Conservation (phyloP, 2,797 vertebrate genomes). For the Geotrypetes seraphini region DNA sequence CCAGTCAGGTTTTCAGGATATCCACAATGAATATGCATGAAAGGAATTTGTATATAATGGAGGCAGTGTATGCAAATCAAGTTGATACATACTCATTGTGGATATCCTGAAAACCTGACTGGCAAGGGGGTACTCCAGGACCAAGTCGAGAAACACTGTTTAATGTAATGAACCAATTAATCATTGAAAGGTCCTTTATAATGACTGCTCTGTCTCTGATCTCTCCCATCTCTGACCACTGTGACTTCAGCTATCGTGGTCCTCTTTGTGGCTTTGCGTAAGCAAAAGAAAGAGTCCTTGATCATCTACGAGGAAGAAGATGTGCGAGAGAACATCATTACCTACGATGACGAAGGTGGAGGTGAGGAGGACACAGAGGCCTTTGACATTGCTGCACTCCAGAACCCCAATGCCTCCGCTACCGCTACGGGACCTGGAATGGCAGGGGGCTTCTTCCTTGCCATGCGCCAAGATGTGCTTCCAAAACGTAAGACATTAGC, state of each 20-base stretch:
- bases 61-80: too few species aligned
- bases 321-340: constrained; percentile 61
- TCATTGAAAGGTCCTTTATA: too few species aligned
- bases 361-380: constrained; percentile 79
- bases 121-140: too few species aligned
- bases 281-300: constrained; percentile 66
- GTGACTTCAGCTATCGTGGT: constrained; percentile 63
- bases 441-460: constrained; percentile 45
- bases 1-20: too few species aligned
- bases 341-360: constrained; percentile 72
- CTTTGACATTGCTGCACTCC: constrained; percentile 70
- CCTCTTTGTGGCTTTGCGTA: constrained; percentile 54
- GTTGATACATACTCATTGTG: too few species aligned
- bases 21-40: too few species aligned
- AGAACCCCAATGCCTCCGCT: constrained; percentile 47
- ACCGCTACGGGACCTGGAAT: constrained; percentile 7
- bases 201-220: not conserved
- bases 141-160: too few species aligned
- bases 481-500: too few species aligned
- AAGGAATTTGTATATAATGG: too few species aligned
- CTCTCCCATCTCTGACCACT: constrained; percentile 20
- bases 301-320: constrained; percentile 65
- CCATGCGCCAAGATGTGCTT: constrained; percentile 69
- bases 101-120: too few species aligned
- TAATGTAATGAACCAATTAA: too few species aligned